Evolutionary conservation across 2,888 invertebrate genomes (phyloP).

Genomic region (Protodeltote pygarga): DNA sequence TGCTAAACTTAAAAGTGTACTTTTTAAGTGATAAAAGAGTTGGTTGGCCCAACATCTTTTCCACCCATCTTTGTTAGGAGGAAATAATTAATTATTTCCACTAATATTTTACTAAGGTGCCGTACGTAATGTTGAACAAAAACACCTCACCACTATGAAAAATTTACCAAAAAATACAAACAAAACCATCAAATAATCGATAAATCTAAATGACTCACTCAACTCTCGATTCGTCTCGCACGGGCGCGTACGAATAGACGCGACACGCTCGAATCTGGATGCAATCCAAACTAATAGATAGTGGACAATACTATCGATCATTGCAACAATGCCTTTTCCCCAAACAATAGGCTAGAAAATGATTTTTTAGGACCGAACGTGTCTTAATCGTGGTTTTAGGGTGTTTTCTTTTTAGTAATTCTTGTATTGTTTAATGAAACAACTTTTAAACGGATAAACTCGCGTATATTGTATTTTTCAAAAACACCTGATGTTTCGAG

Average conservation of each 20-base stretch:
- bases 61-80: no score
- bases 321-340: constrained; percentile 57
- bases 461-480: no score
- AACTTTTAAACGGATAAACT: no score
- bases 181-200: constrained; percentile 52
- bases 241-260: constrained; percentile 66
- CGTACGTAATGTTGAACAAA: neutral
- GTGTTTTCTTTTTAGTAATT: constrained; percentile 24
- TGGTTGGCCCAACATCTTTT: no score
- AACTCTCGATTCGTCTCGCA: constrained; percentile 70
- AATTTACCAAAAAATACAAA: constrained; percentile 17
- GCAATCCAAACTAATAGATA: constrained; percentile 72
- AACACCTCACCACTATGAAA: neutral
- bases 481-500: no score
- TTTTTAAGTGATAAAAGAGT: no score
- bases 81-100: no score
- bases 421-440: neutral
- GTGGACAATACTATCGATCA: constrained; percentile 71
- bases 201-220: constrained; percentile 60
- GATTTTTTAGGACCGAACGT: constrained; percentile 44
- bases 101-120: no score
- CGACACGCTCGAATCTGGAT: constrained; percentile 61
- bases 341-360: constrained; percentile 48
- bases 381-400: constrained; percentile 17
- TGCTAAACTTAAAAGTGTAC: no score